Base-by-base conservation (phyloP, 2,888 invertebrate species). In the Tethea ocularis region DNA sequence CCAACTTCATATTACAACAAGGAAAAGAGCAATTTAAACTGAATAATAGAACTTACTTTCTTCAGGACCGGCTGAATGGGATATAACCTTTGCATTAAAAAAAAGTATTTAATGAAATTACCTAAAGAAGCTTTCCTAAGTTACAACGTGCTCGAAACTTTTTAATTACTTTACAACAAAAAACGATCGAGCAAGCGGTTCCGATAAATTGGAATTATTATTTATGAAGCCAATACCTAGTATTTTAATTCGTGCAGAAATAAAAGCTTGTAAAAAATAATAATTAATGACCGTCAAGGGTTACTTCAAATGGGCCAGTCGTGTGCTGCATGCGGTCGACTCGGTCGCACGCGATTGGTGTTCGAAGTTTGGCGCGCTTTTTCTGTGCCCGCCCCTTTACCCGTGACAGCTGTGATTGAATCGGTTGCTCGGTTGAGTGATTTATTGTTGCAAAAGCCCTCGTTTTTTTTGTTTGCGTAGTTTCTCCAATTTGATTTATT, bases 371-470 rank as follows among this genome's bases (percentile, higher is more conserved):
- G 83, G 86, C 91, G 91, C 91, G 89, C 86, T 88, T 91, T 90
- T 89, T 87, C 79, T 70, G 90, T 86, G 74, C 85, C 90, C 92
- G 91, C 92, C 91, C 92, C 86, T 7, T 81, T 77, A 72, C 66
- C 72, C 84, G 82, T 88, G 88, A 89, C 92, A 91, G 91, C 87
- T 88, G 88, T 89, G 89, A 91, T 89, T 90, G 89, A 91, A 89
- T 88, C 85, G 84, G 77, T 77, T 78, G 69, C 78, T 77, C 78
- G 80, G 68, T 71, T 83, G 86, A 88, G 78, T 93, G 91, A 93
- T 92, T 91, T 91, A 92, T 91, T 84, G 82, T 79, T 74, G 66
- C 74, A 79, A 81, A 80, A 77, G 75, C 70, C 60, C 67, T 69
- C 69, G 74, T 71, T 76, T 81, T 82, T 72, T 86, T 81, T 82